Conservation (phyloP, 2,797 vertebrate species). For the Coregonus sp. region DNA sequence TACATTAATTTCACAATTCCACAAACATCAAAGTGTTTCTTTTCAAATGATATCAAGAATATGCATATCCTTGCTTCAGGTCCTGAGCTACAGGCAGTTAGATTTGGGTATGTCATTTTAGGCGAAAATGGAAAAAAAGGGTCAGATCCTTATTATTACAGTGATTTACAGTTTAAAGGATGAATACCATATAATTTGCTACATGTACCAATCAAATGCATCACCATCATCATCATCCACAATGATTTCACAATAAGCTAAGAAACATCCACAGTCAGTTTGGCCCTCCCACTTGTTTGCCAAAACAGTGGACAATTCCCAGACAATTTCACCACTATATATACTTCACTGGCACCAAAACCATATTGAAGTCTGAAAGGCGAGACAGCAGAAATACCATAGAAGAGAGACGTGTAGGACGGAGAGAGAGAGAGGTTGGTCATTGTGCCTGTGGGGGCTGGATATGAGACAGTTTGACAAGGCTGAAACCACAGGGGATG, state of each 20-base stretch:
- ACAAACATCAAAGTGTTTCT: too few relatives aligned
- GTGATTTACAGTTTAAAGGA: conserved; percentile 61
- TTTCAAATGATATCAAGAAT: too few relatives aligned
- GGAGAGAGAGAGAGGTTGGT: conserved; percentile 38
- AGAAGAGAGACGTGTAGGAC: conserved; percentile 30
- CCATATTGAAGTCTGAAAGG: conserved; percentile 17
- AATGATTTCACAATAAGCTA: conserved; percentile 30
- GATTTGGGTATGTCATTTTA: too few relatives aligned
- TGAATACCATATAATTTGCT: conserved; percentile 56
- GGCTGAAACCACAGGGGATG: conserved; percentile 62
- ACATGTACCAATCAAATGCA: conserved; percentile 31
- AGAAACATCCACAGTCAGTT: not conserved
- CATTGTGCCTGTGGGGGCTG: conserved; percentile 53
- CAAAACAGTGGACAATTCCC: not conserved
- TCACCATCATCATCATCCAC: conserved; percentile 21
- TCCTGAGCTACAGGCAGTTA: too few relatives aligned
- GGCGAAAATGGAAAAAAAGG: too few relatives aligned
- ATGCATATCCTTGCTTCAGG: too few relatives aligned
- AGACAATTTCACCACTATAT: not conserved
- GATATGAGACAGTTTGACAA: conserved; percentile 67
- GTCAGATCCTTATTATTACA: conserved; percentile 15
- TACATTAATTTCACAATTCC: too few relatives aligned
- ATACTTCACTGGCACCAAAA: not conserved
- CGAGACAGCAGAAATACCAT: conserved; percentile 15
- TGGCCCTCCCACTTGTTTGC: not conserved